phyloP scores from a whole-genome alignment of 2,113 vertebrate genomes.

The Lepisosteus osseus region DNA sequence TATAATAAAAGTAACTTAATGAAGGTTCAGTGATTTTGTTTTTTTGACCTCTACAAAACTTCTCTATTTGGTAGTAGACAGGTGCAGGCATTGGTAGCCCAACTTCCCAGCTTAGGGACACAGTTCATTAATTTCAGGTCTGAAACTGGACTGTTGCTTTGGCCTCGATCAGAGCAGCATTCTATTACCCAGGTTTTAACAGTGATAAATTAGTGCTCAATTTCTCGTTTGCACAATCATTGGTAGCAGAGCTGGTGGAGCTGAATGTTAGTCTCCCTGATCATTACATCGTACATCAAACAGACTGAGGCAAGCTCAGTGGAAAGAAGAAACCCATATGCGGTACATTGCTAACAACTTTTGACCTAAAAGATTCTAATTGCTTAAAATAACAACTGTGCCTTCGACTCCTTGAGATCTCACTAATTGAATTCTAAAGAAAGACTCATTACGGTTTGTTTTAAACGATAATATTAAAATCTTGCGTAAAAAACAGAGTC shows the following conservation, averaged over 20 bases:
- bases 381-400: background rate
- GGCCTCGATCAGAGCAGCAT: constrained; percentile 27
- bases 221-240: constrained; percentile 23
- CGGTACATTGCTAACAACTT: background rate
- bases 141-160: constrained; percentile 37
- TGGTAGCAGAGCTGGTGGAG: constrained; percentile 16
- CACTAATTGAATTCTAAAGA: background rate
- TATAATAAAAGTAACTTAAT: background rate
- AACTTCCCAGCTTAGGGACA: constrained; percentile 34
- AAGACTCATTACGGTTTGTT: too few species aligned
- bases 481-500: too few species aligned
- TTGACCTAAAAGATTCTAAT: background rate
- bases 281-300: constrained; percentile 16
- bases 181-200: constrained; percentile 45
- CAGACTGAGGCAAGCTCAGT: background rate
- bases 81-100: constrained; percentile 19
- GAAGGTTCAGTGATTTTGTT: background rate
- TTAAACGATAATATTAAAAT: too few species aligned
- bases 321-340: background rate
- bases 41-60: background rate
- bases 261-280: constrained; percentile 4
- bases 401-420: background rate
- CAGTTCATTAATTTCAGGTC: constrained; percentile 61
- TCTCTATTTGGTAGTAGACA: background rate
- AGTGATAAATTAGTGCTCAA: constrained; percentile 57